phyloP scores from a whole-genome alignment of 2,113 vertebrate genomes.

The Motacilla alba region DNA sequence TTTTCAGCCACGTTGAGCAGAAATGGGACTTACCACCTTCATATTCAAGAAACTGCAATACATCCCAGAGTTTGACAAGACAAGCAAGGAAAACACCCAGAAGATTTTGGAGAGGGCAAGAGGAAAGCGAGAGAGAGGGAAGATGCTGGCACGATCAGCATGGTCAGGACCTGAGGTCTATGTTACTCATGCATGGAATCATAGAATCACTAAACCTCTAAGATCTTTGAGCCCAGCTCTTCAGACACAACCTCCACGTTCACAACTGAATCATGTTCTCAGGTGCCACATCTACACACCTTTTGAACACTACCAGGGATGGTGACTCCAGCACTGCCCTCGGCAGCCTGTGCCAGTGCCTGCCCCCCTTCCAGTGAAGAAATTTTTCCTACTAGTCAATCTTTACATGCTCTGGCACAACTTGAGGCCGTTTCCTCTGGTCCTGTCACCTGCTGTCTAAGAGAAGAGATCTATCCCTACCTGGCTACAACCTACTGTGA shows the following conservation, averaged over 20 bases:
- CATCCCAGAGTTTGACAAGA: background rate
- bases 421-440: background rate
- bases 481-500: background rate
- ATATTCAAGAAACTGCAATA: background rate
- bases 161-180: background rate
- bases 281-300: background rate
- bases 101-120: background rate
- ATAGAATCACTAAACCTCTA: accelerated
- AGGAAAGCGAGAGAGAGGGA: accelerated
- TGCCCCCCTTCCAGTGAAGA: background rate
- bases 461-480: background rate
- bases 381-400: background rate
- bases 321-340: background rate
- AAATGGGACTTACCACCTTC: background rate
- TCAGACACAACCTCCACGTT: background rate
- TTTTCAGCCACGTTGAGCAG: background rate
- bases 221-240: background rate
- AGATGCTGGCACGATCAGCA: background rate
- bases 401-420: background rate
- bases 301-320: background rate
- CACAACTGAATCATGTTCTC: background rate
- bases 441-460: background rate
- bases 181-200: background rate
- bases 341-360: background rate
- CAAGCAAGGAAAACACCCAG: background rate